These are phyloP conservation scores for Andrena trimmerana DNA, from an alignment of 2,888 invertebrate genomes.

Conservation along the genomic window DNA sequence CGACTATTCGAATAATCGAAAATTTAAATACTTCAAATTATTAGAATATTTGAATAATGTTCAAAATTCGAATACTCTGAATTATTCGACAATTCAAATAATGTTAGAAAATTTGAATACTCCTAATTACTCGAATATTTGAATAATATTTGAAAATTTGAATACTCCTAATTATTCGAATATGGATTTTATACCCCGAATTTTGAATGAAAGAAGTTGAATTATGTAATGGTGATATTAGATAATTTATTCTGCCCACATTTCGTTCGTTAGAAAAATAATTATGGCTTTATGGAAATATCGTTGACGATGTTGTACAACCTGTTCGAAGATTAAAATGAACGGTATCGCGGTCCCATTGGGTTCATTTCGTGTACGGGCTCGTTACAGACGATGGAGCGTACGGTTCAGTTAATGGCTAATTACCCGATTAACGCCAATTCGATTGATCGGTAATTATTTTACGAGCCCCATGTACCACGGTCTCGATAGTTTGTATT, in stretches of 20 bases:
- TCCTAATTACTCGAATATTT: no score
- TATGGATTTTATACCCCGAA: no score
- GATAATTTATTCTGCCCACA: background rate
- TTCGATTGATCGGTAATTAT: conserved; percentile 77
- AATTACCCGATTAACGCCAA: conserved; percentile 79
- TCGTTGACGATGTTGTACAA: background rate
- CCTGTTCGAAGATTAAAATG: conserved; percentile 45
- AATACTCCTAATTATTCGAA: no score
- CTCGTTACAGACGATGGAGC: conserved; percentile 46
- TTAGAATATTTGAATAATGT: no score
- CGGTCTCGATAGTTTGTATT: conserved; percentile 38
- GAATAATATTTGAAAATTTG: no score
- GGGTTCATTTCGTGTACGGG: conserved; percentile 41
- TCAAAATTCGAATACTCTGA: no score
- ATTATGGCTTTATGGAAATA: conserved; percentile 10
- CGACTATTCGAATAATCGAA: no score
- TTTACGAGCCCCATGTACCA: conserved; percentile 71
- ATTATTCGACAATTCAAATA: no score
- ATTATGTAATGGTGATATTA: background rate
- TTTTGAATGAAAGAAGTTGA: no score
- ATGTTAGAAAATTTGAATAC: no score
- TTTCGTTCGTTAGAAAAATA: background rate
- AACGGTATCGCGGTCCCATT: conserved; percentile 31
- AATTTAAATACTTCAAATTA: no score
- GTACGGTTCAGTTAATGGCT: conserved; percentile 72